Evolutionary conservation across 1,140 invertebrate genomes (phyloP).

Genomic region (Drosophila baimaii): DNA sequence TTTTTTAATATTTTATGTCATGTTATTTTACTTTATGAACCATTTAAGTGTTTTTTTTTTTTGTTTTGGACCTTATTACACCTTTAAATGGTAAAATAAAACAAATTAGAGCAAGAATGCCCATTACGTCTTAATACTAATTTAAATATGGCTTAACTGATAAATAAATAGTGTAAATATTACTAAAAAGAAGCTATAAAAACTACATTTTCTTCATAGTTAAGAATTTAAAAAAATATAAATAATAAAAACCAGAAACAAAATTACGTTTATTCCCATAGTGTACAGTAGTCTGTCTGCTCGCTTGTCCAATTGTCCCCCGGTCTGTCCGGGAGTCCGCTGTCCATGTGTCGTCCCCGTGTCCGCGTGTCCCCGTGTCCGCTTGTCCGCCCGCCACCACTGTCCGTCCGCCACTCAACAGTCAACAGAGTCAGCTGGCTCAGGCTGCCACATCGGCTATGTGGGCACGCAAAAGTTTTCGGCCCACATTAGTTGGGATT

Average conservation of each 20-base stretch:
- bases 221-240: too few relatives aligned
- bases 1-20: too few relatives aligned
- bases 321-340: conserved; percentile 2
- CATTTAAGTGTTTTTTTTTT: too few relatives aligned
- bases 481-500: conserved; percentile 81
- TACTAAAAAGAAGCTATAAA: too few relatives aligned
- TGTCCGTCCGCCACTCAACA: conserved; percentile 65
- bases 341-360: conserved; percentile 1
- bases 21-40: too few relatives aligned
- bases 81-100: too few relatives aligned
- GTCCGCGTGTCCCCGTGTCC: conserved; percentile 18
- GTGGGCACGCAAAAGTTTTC: conserved; percentile 72
- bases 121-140: too few relatives aligned
- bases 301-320: conserved; percentile 11
- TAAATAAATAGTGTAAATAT: too few relatives aligned
- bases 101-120: too few relatives aligned
- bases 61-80: too few relatives aligned
- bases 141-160: too few relatives aligned
- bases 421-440: conserved; percentile 78
- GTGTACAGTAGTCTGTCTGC: neutral
- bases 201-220: too few relatives aligned
- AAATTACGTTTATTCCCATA: neutral
- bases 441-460: conserved; percentile 39
- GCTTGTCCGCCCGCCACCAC: conserved; percentile 25
- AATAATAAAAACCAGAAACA: neutral